Evolutionary conservation across 2,113 vertebrate genomes (phyloP).

Genomic region (Empidonax traillii): DNA sequence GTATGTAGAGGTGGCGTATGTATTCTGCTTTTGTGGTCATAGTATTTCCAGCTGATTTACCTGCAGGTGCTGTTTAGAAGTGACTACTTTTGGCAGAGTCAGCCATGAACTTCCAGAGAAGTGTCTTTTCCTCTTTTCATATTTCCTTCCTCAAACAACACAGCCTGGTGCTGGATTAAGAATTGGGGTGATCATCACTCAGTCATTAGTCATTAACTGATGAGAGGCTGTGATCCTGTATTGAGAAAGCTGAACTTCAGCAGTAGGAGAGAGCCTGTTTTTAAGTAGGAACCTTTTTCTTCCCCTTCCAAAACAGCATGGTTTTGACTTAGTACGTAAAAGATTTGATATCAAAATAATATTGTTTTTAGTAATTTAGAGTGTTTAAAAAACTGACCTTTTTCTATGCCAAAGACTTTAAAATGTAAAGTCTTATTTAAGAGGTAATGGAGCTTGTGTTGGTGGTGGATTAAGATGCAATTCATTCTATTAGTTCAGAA

Average conservation of each 20-base stretch:
- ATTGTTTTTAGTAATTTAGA: not conserved
- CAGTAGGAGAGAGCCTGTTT: not conserved
- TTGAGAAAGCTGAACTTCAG: not conserved
- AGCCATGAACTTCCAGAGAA: not conserved
- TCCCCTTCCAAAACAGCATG: not conserved
- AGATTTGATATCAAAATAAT: not conserved
- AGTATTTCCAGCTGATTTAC: not conserved
- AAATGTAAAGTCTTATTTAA: not conserved
- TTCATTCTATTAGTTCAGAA: not conserved
- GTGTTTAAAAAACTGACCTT: not conserved
- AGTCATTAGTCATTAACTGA: not conserved
- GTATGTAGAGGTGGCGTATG: not conserved
- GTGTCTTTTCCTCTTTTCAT: not conserved
- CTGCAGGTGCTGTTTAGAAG: not conserved
- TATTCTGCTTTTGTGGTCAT: not conserved
- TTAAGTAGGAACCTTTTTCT: not conserved
- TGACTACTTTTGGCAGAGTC: not conserved
- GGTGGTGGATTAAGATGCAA: not conserved
- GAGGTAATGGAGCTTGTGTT: not conserved
- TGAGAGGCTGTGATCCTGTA: not conserved
- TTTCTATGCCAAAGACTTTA: not conserved
- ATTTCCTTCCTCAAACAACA: not conserved
- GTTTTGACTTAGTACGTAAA: not conserved
- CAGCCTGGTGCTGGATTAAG: not conserved
- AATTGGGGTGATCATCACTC: not conserved